phyloP scores from a whole-genome alignment of 2,888 invertebrate species.

The Eilema griseolum region DNA sequence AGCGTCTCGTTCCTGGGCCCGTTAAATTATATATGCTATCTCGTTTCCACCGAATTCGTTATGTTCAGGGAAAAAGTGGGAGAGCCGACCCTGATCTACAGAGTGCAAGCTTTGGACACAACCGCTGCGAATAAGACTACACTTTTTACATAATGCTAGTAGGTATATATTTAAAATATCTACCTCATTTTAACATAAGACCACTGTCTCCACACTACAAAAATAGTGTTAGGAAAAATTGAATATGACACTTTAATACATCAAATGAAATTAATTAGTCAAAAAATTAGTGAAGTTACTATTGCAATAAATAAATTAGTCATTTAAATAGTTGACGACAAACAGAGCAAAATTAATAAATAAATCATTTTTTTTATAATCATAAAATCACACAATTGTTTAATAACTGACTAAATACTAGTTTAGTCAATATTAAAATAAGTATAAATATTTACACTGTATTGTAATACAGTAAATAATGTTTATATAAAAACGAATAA shows the following conservation, averaged over 20 bases:
- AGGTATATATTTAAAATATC: not conserved
- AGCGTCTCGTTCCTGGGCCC: not conserved
- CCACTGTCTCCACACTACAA: constrained; percentile 18
- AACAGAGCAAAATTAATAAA: constrained; percentile 14
- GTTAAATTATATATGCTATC: not conserved
- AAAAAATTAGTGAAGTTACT: constrained; percentile 4
- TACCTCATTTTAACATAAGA: not conserved
- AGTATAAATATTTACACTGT: constrained; percentile 43
- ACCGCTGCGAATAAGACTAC: too few relatives aligned
- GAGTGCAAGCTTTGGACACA: too few relatives aligned
- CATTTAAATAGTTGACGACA: constrained; percentile 3
- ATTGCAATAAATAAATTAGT: constrained; percentile 13
- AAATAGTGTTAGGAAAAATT: constrained; percentile 8
- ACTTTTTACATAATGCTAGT: too few relatives aligned
- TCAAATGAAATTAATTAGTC: not conserved
- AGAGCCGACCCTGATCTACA: too few relatives aligned
- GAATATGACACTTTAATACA: not conserved
- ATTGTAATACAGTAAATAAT: constrained; percentile 33
- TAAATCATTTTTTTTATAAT: constrained; percentile 10
- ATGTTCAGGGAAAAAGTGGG: not conserved
- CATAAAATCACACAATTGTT: constrained; percentile 12
- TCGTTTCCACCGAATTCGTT: not conserved
- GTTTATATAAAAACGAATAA: constrained; percentile 46
- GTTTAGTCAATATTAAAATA: constrained; percentile 21
- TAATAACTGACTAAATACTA: constrained; percentile 20